Percentiles rank a stretch among this genome's conserved stretches.
Conservation (phyloP, 2,113 vertebrate species). For the Tachycineta bicolor region DNA sequence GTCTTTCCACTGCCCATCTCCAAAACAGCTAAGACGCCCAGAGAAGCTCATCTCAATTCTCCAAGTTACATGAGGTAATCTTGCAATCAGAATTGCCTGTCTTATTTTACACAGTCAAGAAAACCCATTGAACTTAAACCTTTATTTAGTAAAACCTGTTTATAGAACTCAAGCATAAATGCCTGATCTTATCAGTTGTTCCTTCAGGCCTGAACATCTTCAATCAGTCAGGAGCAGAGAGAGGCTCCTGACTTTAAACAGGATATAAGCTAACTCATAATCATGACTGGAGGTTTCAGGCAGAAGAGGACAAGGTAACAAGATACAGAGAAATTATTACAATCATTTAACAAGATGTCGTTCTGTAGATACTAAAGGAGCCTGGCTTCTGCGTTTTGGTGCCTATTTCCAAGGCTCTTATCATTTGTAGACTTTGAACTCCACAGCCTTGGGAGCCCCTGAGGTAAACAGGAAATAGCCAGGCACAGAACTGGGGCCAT, state of each 20-base stretch:
- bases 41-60: neutral
- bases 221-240: neutral
- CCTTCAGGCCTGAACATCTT: neutral
- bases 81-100: neutral
- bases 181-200: neutral
- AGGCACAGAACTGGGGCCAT: neutral
- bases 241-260: neutral
- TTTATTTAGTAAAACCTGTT: neutral
- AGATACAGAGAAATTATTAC: neutral
- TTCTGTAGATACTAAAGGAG: neutral
- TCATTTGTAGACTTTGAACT: neutral
- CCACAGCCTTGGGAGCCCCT: neutral
- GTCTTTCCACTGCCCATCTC: neutral
- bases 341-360: neutral
- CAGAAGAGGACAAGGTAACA: neutral
- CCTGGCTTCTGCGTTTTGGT: neutral
- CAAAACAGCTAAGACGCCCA: neutral
- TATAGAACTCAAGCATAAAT: neutral
- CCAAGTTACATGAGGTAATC: rapidly evolving
- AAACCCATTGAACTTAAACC: neutral
- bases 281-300: neutral
- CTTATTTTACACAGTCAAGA: neutral
- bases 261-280: neutral
- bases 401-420: neutral
- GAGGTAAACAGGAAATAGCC: neutral